phyloP scores from a whole-genome alignment of 1,140 invertebrate genomes.

The Hesperophylax magnus region DNA sequence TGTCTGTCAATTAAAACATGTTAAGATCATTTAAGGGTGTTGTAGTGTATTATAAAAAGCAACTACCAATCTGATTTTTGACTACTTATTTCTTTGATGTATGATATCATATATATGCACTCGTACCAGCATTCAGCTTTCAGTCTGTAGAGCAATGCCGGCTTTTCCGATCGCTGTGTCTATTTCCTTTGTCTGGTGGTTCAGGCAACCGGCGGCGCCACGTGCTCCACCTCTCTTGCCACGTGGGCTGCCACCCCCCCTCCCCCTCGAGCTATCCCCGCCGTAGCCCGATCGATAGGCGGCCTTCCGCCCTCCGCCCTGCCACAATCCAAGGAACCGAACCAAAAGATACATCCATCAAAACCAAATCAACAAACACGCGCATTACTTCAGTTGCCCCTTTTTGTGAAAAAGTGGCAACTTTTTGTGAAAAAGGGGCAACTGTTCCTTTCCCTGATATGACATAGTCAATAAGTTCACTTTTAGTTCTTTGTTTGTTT shows the following conservation, averaged over 20 bases:
- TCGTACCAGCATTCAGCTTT: too few relatives aligned
- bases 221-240: conserved; percentile 16
- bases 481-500: conserved; percentile 3
- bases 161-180: conserved; percentile 16
- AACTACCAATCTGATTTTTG: too few relatives aligned
- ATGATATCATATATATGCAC: too few relatives aligned
- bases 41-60: too few relatives aligned
- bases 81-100: too few relatives aligned
- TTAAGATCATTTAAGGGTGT: too few relatives aligned
- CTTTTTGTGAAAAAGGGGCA: too few relatives aligned
- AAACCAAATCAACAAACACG: not conserved
- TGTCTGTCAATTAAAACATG: too few relatives aligned
- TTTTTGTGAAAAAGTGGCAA: too few relatives aligned
- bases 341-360: too few relatives aligned
- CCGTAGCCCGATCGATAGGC: conserved; percentile 11
- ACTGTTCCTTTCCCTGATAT: not conserved
- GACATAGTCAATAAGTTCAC: not conserved
- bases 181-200: conserved; percentile 26
- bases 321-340: not conserved
- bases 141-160: too few relatives aligned
- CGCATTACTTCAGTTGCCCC: not conserved
- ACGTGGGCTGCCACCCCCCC: not conserved
- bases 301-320: conserved; percentile 27
- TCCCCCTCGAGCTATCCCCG: not conserved
- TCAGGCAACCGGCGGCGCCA: conserved; percentile 25